Base-by-base conservation (phyloP, 2,888 invertebrate species). In the Drosophila leonis region DNA sequence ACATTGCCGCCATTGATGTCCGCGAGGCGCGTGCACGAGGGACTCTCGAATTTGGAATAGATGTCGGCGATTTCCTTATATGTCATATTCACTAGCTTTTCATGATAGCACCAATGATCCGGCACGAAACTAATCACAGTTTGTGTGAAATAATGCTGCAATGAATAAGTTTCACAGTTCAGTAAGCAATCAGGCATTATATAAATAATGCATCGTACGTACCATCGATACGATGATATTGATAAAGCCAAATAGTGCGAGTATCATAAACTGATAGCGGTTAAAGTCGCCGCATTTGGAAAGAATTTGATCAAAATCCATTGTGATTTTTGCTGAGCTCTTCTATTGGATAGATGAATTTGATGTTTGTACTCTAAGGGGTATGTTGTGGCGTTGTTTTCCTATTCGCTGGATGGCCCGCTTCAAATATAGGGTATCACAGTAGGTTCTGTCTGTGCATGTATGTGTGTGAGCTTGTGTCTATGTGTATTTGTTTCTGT, bases 41-140 rank as follows among this genome's bases (percentile, higher is more conserved):
- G 93, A 71, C 89, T 84, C 41, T 83, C 83, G 65, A 92, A 91
- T 60, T 90, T 82, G 7, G 92, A 79, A 74, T 93, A 93, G 66
- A 93, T 90, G n/a, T 88, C 86, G 1, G 88, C 90, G 29, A 93
- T 92, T 79, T 93, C 92, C 64, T 91, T 90, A 64, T 90, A 92
- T 18, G 93, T 88, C 78, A 90, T 85, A 81, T 93, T 93, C 72
- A 88, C 91, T 62, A 93, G 69, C 61, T 92, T 90, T 39, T 93
- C 92, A 59, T 93, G 92, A 75, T 93, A 92, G 79, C 93, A 93
- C 93, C 93, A 93, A 86, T 94, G 93, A 69, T 93, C 93, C 54
- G 95, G 94, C 61, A 94, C 93, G 57, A 94, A 93, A 90, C 94
- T 94, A 78, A 94, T 94, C 89, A 95, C 94, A 68, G 94, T 94